Base-by-base conservation (phyloP, 2,797 vertebrate species). In the Buceros bicornis region DNA sequence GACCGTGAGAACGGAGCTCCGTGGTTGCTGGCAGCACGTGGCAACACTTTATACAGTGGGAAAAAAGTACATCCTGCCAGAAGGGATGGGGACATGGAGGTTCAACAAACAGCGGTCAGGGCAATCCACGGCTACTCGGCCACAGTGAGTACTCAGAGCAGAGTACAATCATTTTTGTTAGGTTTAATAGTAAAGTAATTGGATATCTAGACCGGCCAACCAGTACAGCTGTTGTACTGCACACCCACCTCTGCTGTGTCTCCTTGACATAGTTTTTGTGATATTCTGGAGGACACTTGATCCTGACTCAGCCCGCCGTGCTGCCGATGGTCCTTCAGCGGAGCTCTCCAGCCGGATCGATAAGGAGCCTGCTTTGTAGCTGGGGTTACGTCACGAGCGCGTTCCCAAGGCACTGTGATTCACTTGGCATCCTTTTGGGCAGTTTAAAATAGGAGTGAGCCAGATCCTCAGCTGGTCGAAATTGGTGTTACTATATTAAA, bases 371-470 rank as follows among this genome's bases (percentile, higher is more conserved):
- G 67, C 89, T 62, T 61, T 57, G 13, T 19, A 71, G n/a, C 72
- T 53, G 43, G 54, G 43, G 5, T 74, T 62, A 40, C 17, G 4
- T 82, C 95, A 88, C 3, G 5, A 73, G 40, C 50, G 43, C 15
- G 13, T 60, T 88, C 76, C 91, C 76, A 65, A 62, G 71, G 57
- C 40, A 12, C 72, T 10, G 3, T 69, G 81, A 89, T 78, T 89
- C 57, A 64, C 57, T 51, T 64, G 47, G 82, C 66, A 77, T 86
- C 43, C 0, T 64, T 95, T 67, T 76, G 82, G 89, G 77, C 73
- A 76, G 73, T 77, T 83, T 72, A 90, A 79, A 96, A 86, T 83
- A 82, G 77, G 70, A 94, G 58, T 25, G 70, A 91, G 87, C 82
- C 89, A 76, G 72, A 67, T 90, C 85, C 54, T 95, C 69, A 58